Conservation (phyloP, 2,113 vertebrate species). For the Halcyon malimbica region DNA sequence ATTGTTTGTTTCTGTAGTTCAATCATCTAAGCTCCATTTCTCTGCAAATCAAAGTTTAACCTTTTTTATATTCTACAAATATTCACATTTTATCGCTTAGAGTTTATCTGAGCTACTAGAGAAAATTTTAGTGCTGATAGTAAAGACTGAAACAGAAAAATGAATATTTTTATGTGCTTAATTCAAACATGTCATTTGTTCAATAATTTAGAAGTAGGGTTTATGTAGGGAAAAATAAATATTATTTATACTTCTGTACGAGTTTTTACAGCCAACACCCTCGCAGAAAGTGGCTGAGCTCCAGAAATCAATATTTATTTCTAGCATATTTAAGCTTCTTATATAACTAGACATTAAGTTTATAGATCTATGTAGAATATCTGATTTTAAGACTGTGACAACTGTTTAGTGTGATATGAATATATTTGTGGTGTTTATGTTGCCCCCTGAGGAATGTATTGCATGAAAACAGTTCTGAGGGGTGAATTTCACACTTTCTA, state of each 20-base stretch:
- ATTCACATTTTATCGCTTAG: background rate
- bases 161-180: conserved; percentile 34
- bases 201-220: conserved; percentile 15
- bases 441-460: background rate
- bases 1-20: background rate
- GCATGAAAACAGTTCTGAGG: background rate
- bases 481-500: background rate
- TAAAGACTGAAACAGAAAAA: conserved; percentile 26
- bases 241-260: conserved; percentile 30
- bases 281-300: conserved; percentile 2
- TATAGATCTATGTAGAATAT: conserved; percentile 44
- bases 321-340: conserved; percentile 45
- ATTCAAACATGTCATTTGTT: conserved; percentile 39
- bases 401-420: conserved; percentile 30
- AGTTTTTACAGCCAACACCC: conserved; percentile 6
- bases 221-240: conserved; percentile 44
- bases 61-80: background rate
- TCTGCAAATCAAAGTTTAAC: background rate
- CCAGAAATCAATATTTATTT: conserved; percentile 64
- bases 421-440: background rate
- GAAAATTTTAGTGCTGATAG: conserved; percentile 17
- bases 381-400: background rate
- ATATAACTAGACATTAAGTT: conserved; percentile 30
- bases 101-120: conserved; percentile 3
- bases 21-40: background rate